A percentile compares a stretch with the other conserved stretches of the same genome.
phyloP scores from a whole-genome alignment of 2,797 vertebrate genomes.

The Rhabdomys pumilio region DNA sequence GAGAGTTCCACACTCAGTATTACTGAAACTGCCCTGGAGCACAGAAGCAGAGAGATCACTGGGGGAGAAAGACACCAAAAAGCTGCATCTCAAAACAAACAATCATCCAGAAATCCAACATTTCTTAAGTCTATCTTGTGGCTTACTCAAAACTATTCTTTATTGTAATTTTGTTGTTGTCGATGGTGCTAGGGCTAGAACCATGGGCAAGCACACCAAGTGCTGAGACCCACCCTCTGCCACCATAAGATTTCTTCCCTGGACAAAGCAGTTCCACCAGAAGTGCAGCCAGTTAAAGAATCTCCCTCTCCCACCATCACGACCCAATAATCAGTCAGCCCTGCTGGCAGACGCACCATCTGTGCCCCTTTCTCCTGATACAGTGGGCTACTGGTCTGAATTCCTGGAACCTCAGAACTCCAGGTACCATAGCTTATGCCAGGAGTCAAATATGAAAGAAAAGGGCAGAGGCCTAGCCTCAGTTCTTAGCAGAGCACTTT shows the following conservation, averaged over 20 bases:
- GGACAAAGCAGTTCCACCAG: neutral
- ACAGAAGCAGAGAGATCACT: neutral
- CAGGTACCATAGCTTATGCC: neutral
- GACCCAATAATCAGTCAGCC: neutral
- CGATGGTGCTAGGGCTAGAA: neutral
- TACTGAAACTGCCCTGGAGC: constrained; percentile 81
- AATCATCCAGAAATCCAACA: constrained; percentile 84
- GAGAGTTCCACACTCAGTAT: constrained; percentile 78
- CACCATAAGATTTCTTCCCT: neutral
- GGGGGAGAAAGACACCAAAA: constrained; percentile 77
- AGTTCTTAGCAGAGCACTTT: neutral
- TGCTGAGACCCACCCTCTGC: neutral
- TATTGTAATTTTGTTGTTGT: constrained; percentile 58
- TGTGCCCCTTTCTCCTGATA: neutral
- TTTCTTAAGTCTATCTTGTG: constrained; percentile 81
- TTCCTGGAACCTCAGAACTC: neutral
- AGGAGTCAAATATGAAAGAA: neutral
- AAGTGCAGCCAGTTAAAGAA: neutral
- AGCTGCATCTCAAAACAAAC: constrained; percentile 79
- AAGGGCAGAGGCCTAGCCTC: neutral
- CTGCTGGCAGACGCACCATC: neutral
- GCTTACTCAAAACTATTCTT: constrained; percentile 80
- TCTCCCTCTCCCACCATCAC: neutral
- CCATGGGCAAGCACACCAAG: neutral
- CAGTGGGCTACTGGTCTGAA: neutral